These are phyloP conservation scores for Pheosia tremula DNA, from an alignment of 2,888 invertebrate genomes.

Conservation along the genomic window DNA sequence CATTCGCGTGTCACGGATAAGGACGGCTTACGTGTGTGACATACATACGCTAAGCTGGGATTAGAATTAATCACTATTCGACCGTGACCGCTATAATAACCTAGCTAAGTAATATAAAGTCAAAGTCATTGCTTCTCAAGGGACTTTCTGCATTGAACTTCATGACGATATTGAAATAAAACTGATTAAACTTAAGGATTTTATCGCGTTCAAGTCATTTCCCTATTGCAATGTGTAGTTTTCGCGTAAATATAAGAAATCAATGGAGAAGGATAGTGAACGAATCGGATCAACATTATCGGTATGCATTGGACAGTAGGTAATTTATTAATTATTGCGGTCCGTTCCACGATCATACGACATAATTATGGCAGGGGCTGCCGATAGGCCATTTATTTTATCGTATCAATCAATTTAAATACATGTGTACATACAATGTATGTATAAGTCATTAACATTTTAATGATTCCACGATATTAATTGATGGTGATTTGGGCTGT, in stretches of 20 bases:
- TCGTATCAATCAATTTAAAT: slow-evolving; percentile 73
- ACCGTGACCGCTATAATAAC: slow-evolving; percentile 8
- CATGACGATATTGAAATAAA: no score
- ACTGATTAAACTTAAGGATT: no score
- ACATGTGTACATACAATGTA: slow-evolving; percentile 38
- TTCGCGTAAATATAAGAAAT: no score
- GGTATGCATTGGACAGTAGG: not conserved
- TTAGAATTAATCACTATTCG: slow-evolving; percentile 12
- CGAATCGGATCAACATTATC: slow-evolving; percentile 21
- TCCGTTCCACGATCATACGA: slow-evolving; percentile 58
- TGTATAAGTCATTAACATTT: slow-evolving; percentile 62
- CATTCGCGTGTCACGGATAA: slow-evolving; percentile 14
- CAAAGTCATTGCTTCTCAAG: not conserved
- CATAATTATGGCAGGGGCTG: slow-evolving; percentile 41
- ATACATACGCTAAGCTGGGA: slow-evolving; percentile 1
- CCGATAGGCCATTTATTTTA: slow-evolving; percentile 66
- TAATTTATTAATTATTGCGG: slow-evolving; percentile 55
- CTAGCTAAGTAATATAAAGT: slow-evolving; percentile 3
- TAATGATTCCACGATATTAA: slow-evolving; percentile 61
- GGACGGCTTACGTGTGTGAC: slow-evolving; percentile 9
- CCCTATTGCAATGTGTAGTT: no score
- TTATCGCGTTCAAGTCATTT: slow-evolving; percentile 1
- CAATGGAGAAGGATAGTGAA: not conserved
- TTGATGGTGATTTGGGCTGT: slow-evolving; percentile 51
- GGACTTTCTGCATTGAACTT: not conserved